phyloP scores from a whole-genome alignment of 1,140 invertebrate species.

The Zaprionus tsacasi region DNA sequence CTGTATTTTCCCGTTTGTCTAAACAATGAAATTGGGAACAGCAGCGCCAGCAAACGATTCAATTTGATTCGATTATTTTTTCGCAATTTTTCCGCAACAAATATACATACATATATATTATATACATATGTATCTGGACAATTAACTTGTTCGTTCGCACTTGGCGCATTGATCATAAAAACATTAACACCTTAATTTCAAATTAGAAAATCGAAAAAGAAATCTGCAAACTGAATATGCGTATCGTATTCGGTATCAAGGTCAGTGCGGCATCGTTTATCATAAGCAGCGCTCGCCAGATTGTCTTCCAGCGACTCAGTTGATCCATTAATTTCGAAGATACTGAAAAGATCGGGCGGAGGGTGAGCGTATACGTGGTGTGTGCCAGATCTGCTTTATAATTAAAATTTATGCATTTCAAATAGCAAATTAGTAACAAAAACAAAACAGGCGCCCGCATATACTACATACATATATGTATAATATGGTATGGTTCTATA shows the following conservation, averaged over 20 bases:
- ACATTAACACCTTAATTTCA: constrained; percentile 35
- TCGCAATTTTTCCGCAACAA: constrained; percentile 5
- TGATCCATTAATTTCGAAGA: constrained; percentile 11
- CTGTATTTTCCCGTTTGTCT: background rate
- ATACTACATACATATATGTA: constrained; percentile 32
- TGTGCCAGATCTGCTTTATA: constrained; percentile 61
- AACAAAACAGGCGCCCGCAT: constrained; percentile 57
- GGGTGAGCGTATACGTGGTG: constrained; percentile 31
- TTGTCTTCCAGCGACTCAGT: constrained; percentile 18
- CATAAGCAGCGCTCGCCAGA: constrained; percentile 50
- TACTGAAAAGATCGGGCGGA: background rate
- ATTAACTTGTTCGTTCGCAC: constrained; percentile 63
- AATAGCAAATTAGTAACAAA: constrained; percentile 79
- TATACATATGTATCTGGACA: constrained; percentile 19
- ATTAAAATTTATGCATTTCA: constrained; percentile 81
- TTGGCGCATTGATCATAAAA: constrained; percentile 61
- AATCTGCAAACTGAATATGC: constrained; percentile 6
- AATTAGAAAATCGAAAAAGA: constrained; percentile 4
- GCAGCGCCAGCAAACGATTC: background rate
- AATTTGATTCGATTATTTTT: constrained; percentile 26
- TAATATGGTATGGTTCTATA: background rate
- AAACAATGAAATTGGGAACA: background rate
- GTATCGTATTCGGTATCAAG: constrained; percentile 24
- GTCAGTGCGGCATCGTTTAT: constrained; percentile 47
- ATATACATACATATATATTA: background rate